Base-by-base conservation (phyloP, 2,888 invertebrate species). In the Nymphalis urticae region DNA sequence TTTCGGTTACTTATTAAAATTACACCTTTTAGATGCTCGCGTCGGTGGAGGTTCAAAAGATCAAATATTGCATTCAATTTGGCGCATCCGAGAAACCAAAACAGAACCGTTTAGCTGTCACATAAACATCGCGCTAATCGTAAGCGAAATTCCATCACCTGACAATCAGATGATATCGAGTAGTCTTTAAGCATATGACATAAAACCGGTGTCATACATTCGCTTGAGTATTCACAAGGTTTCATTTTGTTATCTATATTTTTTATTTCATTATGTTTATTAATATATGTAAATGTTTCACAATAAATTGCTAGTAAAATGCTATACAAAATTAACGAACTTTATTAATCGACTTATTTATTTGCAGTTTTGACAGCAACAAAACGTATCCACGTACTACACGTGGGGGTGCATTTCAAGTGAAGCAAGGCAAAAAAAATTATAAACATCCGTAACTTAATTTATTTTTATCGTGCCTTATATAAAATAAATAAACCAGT, bases 171-270 rank as follows among this genome's bases (percentile, higher is more conserved):
- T 8, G 32, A 51, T 10, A 71, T 72, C 70, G 72, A 70, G 73
- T 68, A 69, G 64, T 72, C 67, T 70, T 65, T 71, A 74, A 61
- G 68, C 68, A 71, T 71, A 74, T 74, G 63, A 53, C 53, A 10
- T 58, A 58, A 58, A 42, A 19, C 36, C n/a, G 17, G 5, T 19
- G 19, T 5, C 58, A 58, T 7, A 58, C 16, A 19, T 42, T 36
- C 42, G 58, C 19, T 19, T 13, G 19, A 19, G 19, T 19, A 4
- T 42, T 19, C 17, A 36, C 32, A 19, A 48, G 48, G n/a, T 3
- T 24, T 7, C 27, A 48, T 48, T 21, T 60, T 60, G 7, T 21
- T 4, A 16, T 21, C 10, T 21, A 8, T 53, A 13, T 53, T 1
- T 13, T n/a, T 21, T 8, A 51, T 8, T 10, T 21, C 7, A 19